Evolutionary conservation across 2,113 vertebrate genomes (phyloP), one percentile per base, ranked within the genome.

Genomic region (Paramormyrops kingsleyae): DNA sequence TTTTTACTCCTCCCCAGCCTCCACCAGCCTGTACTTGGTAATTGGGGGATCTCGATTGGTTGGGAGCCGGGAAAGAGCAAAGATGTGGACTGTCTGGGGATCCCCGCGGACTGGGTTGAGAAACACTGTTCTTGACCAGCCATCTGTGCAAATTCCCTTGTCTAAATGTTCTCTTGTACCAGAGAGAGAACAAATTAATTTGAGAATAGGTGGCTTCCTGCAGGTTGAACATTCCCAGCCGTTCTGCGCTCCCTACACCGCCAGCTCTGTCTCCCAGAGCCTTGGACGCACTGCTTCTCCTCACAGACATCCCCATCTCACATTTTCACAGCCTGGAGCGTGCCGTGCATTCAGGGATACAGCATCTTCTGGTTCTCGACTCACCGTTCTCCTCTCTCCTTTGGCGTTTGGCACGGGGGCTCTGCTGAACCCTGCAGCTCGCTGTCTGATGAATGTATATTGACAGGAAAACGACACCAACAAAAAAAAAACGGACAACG

Each of bases 361-460:
- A 88, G 87, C 21, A 13, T 88, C 87, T 88, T 74, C 87, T 74
- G 87, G 80, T 62, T 89, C 80, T 89, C 80, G 7, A n/a, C 39
- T 77, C 80, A 88, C 62, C 44, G 21, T 47, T 88, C 52, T 74
- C 24, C 49, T 31, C 85, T 87, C 49, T n/a, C 42, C 62, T 44
- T 74, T 15, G 35, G 24, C 53, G 8, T 59, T 35, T 88, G 87
- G 87, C 56, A 88, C 87, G 21, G 87, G 87, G 87, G 87, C 80
- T 59, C 88, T 53, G 74, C 50, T 19, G 62, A 80, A 77, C 49
- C 53, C 89, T 90, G 62, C 89, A 87, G 83, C 89, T 87, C 17
- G n/a, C 84, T 53, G n/a, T 87, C 27, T 87, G 21, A 87, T 90
- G 89, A 90, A 90, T 90, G 89, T 90, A 90, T 80, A 42, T 90